Percentiles rank a stretch among this genome's conserved stretches.
Conservation (phyloP, 2,113 vertebrate species). For the Microtus pennsylvanicus region DNA sequence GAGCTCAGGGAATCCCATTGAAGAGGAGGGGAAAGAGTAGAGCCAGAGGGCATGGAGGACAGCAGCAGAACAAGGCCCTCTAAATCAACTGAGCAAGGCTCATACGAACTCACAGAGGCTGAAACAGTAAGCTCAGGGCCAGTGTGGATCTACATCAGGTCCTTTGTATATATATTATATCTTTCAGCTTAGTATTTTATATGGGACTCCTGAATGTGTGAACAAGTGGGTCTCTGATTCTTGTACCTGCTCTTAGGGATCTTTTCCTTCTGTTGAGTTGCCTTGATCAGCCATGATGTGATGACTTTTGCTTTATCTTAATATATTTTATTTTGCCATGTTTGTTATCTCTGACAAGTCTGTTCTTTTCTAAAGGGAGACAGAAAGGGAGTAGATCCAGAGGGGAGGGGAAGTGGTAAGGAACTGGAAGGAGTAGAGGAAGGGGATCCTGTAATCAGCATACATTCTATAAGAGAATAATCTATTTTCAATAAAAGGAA, state of each 20-base stretch:
- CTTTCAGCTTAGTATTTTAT: background rate
- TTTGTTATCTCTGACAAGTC: background rate
- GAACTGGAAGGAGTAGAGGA: background rate
- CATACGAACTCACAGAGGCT: background rate
- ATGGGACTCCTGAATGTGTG: background rate
- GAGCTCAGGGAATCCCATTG: background rate
- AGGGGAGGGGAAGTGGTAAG: background rate
- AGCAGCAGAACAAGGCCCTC: no score
- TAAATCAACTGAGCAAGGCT: background rate
- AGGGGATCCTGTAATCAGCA: background rate
- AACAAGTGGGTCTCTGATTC: background rate
- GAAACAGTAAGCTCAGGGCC: background rate
- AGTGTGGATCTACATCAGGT: background rate
- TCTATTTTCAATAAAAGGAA: background rate
- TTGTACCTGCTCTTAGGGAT: background rate
- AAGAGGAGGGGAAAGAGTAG: background rate
- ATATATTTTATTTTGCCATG: background rate
- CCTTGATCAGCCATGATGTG: background rate
- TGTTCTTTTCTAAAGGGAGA: background rate
- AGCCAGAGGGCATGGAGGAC: background rate
- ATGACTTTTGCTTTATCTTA: background rate
- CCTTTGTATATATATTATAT: background rate
- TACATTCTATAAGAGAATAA: background rate
- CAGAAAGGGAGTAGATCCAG: background rate
- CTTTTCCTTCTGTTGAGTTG: background rate